Evolutionary conservation across 2,797 vertebrate genomes (phyloP), one percentile per base, ranked within the genome.

Genomic region (Halcyon chelicuti): DNA sequence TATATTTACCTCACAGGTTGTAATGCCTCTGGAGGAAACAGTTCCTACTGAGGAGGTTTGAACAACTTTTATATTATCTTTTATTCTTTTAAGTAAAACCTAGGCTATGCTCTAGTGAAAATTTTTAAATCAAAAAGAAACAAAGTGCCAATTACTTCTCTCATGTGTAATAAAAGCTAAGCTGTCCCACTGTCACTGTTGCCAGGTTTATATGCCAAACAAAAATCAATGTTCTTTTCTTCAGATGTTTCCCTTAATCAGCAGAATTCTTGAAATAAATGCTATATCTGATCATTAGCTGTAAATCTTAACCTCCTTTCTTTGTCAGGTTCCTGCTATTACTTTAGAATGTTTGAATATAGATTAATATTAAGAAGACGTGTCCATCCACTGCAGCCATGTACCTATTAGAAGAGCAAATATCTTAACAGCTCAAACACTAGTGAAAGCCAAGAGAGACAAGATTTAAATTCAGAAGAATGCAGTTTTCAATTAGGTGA

Each of bases 291-390:
- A 71, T 83, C 82, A 70, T 67, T 75, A 76, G 57, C 57, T 11
- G 73, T 93, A 83, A 85, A 91, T 91, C 39, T 62, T 94, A 88
- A 90, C 88, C 72, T 55, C 9, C 31, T 86, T 90, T 88, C 37
- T 10, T 77, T 93, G 54, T 88, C 68, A 68, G 61, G 33, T 82
- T 22, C 9, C 29, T 90, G 44, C 21, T 55, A 42, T 78, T 91
- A 63, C 67, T 85, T 90, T 57, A 77, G 16, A 39, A 73, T 81
- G 39, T 81, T 90, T 96, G 93, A 95, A 90, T 66, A 88, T 31
- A 84, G 72, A 83, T 90, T 83, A 88, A 72, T 66, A 81, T 47
- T 78, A 46, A 52, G 33, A 71, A 86, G 42, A 8, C 14, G 52
- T 60, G 35, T 91, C 65, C 90, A 65, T 66, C 31, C 39, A 49